Evolutionary conservation across 2,113 vertebrate species (phyloP).

Genomic region (Epinephelus cyanopodus): DNA sequence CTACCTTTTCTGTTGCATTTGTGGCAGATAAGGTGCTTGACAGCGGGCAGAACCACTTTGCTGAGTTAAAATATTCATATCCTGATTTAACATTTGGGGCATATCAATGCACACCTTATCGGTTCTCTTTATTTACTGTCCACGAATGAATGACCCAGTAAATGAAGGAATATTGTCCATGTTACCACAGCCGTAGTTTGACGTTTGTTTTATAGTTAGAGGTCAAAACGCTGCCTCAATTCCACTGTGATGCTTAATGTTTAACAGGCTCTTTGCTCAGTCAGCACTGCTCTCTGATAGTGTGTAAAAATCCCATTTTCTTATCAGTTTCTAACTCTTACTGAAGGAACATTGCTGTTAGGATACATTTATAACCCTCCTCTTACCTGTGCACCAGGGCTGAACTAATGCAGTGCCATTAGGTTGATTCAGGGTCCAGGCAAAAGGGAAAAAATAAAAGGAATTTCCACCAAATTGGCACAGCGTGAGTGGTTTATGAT

Average conservation of each 20-base stretch:
- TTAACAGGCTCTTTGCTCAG: conserved; percentile 51
- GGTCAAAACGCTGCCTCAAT: conserved; percentile 15
- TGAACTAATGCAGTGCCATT: conserved; percentile 59
- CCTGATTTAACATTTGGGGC: no score
- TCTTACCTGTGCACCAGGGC: conserved; percentile 45
- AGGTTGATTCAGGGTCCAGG: conserved; percentile 20
- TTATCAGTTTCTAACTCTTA: conserved; percentile 47
- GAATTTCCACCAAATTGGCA: conserved; percentile 49
- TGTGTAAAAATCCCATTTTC: conserved; percentile 57
- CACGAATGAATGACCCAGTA: no score
- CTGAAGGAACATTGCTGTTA: conserved; percentile 41
- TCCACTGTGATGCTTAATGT: conserved; percentile 50
- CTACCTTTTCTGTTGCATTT: no score
- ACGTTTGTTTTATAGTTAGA: conserved; percentile 5
- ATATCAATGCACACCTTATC: no score
- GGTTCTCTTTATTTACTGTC: no score
- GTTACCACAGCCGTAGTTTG: not conserved
- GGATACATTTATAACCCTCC: conserved; percentile 40
- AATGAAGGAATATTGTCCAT: no score
- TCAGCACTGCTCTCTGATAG: conserved; percentile 5
- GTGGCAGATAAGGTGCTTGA: no score
- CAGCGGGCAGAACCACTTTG: no score
- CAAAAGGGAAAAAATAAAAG: conserved; percentile 43
- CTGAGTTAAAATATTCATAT: no score
- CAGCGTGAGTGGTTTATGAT: conserved; percentile 62